Evolutionary conservation across 2,797 vertebrate genomes (phyloP).

Genomic region (Mycteria americana): DNA sequence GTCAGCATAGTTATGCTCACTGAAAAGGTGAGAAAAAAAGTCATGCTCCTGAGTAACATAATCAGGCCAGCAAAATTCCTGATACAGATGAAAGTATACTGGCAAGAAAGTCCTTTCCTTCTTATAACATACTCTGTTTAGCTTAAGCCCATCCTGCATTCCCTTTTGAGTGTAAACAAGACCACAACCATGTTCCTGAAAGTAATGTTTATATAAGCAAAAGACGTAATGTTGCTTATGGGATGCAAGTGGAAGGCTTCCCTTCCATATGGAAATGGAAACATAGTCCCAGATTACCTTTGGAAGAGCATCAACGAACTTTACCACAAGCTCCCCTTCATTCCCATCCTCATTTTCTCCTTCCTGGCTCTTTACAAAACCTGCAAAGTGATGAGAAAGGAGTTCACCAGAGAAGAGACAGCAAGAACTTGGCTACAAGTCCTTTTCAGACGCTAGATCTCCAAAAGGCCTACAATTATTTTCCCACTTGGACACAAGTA

Average conservation of each 20-base stretch:
- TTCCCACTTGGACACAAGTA: background rate
- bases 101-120: background rate
- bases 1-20: background rate
- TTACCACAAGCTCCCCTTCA: constrained; percentile 87
- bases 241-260: background rate
- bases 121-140: background rate
- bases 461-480: constrained; percentile 23
- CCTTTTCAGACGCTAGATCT: background rate
- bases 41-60: background rate
- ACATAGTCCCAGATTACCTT: constrained; percentile 79
- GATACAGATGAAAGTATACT: background rate
- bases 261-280: background rate
- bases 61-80: background rate
- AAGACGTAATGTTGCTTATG: background rate
- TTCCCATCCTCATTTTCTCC: constrained; percentile 88
- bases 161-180: background rate
- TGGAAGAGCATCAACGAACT: constrained; percentile 82
- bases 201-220: background rate
- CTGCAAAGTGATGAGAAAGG: constrained; percentile 67
- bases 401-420: background rate
- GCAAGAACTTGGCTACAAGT: background rate
- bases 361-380: constrained; percentile 91
- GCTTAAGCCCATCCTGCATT: background rate
- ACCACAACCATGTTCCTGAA: background rate
- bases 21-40: background rate